Evolutionary conservation across 2,888 invertebrate species (phyloP).

Genomic region (Tetragonisca angustula): DNA sequence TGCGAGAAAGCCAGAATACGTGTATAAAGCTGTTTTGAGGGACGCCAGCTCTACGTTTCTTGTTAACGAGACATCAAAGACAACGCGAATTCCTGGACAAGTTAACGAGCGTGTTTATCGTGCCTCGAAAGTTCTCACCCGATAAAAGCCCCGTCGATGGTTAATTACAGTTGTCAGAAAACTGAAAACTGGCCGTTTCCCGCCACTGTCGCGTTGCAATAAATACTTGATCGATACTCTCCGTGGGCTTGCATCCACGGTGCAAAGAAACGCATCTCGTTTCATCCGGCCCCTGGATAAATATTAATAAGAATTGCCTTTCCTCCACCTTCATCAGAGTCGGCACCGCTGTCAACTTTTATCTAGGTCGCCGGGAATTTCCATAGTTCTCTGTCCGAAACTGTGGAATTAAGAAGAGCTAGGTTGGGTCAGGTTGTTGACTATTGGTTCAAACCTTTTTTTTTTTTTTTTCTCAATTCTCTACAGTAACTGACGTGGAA

Average conservation of each 20-base stretch:
- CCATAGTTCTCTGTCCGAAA: neutral
- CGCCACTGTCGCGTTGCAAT: neutral
- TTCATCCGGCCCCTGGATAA: neutral
- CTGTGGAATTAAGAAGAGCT: neutral
- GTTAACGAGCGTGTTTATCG: conserved; percentile 49
- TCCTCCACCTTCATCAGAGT: neutral
- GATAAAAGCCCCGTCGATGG: conserved; percentile 37
- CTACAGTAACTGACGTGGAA: no score
- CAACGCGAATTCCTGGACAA: conserved; percentile 34
- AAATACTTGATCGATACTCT: conserved; percentile 3
- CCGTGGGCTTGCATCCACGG: neutral
- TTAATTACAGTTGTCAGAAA: conserved; percentile 45
- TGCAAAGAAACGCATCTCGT: neutral
- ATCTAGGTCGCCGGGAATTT: neutral
- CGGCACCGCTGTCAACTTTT: neutral
- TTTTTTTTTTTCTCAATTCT: no score
- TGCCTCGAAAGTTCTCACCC: conserved; percentile 30
- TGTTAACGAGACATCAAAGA: conserved; percentile 33
- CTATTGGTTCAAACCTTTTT: no score
- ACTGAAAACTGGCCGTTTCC: neutral
- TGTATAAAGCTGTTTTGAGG: neutral
- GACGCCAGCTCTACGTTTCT: conserved; percentile 19
- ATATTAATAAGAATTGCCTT: conserved; percentile 8
- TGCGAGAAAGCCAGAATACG: conserved; percentile 23
- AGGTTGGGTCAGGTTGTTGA: neutral